These are phyloP conservation scores for Taphrorychus bicolor DNA, from an alignment of 2,888 invertebrate genomes.

Conservation along the genomic window DNA sequence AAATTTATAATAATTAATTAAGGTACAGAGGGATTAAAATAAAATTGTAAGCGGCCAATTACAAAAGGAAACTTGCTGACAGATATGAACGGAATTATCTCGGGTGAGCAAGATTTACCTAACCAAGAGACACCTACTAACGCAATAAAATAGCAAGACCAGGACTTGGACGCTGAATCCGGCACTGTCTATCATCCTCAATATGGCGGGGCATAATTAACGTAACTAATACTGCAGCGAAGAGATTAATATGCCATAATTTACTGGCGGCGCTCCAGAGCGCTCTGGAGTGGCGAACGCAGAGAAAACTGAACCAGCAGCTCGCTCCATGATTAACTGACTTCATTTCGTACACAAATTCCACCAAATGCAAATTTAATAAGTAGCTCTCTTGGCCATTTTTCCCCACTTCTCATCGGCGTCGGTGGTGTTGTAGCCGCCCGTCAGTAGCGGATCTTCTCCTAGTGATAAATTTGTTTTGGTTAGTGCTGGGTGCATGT, in stretches of 20 bases:
- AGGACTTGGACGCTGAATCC: conserved; percentile 35
- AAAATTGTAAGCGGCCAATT: too few species aligned
- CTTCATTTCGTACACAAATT: conserved; percentile 61
- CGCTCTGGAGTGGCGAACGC: conserved; percentile 53
- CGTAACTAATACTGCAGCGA: conserved; percentile 61
- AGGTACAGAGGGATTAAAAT: too few species aligned
- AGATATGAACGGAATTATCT: too few species aligned
- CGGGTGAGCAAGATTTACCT: too few species aligned
- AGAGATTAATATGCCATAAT: conserved; percentile 63
- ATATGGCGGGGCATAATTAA: conserved; percentile 60
- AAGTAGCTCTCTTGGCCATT: conserved; percentile 49
- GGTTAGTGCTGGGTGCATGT: too few species aligned
- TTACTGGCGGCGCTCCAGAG: conserved; percentile 57
- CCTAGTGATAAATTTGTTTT: neutral
- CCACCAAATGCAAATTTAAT: conserved; percentile 61
- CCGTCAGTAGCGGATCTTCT: conserved; percentile 5
- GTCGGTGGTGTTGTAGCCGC: conserved; percentile 15
- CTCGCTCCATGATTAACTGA: conserved; percentile 58
- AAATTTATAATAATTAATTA: too few species aligned
- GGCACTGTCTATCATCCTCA: conserved; percentile 50
- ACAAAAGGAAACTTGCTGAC: too few species aligned
- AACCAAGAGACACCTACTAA: too few species aligned
- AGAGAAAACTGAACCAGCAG: conserved; percentile 58
- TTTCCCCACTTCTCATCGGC: conserved; percentile 30
- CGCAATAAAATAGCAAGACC: too few species aligned